Base-by-base conservation (phyloP, 2,113 vertebrate genomes). In the Plotosus lineatus region DNA sequence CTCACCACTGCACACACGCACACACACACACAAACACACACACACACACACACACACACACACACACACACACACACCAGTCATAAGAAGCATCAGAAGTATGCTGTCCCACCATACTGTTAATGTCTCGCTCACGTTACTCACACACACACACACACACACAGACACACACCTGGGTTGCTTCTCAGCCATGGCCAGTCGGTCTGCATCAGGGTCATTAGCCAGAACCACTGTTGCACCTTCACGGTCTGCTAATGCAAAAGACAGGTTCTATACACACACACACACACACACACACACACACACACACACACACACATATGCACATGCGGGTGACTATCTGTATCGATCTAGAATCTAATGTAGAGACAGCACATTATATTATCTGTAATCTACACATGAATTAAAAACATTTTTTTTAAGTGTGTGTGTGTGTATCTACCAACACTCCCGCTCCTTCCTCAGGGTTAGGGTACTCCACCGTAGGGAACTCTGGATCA, bases 391-490 rank as follows among this genome's bases (percentile, higher is more conserved):
- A n/a, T n/a, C n/a, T n/a, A n/a, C n/a, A n/a, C n/a, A n/a, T n/a
- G n/a, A n/a, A n/a, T n/a, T n/a, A n/a, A n/a, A n/a, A n/a, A n/a
- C n/a, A n/a, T n/a, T n/a, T n/a, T n/a, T n/a, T n/a, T n/a, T n/a
- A n/a, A n/a, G 12, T 44, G 65, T 60, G 23, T 71, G 42, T 19
- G 5, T 80, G 40, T 60, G 28, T 21, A n/a, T 60, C 42, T 94
- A 99, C 98, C 95, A 99, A 90, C 76, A 99, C 98, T 80, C 96
- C 97, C 88, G 98, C 92, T 69, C 98, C 97, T 89, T 99, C 98
- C 90, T 99, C 98, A 1, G 98, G 98, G 86, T 99, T 99, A 0
- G 98, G 98, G 86, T 98, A 98, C 86, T 95, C 96, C 79, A 99
- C 95, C 0, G 98, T 99, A 28, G 97, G 95, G 86, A 99, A 99